Evolutionary conservation across 2,113 vertebrate genomes (phyloP).

Genomic region (Theristicus caerulescens): DNA sequence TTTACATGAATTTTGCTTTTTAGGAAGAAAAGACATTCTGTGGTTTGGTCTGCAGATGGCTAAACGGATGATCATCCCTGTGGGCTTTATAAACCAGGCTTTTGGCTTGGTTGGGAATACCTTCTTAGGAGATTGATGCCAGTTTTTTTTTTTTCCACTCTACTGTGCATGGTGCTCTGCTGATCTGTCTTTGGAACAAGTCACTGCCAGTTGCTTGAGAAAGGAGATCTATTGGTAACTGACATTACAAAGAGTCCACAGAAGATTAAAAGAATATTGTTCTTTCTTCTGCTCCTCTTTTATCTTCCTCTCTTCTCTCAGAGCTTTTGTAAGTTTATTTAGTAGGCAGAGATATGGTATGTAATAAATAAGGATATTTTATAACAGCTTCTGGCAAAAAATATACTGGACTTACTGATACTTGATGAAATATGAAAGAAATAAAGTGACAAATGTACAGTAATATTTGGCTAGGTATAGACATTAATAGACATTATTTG

Average conservation of each 20-base stretch:
- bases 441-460: not conserved
- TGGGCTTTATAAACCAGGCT: not conserved
- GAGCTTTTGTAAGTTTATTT: not conserved
- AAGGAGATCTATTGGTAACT: not conserved
- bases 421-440: not conserved
- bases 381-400: not conserved
- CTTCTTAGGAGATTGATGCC: not conserved
- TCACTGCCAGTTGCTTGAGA: not conserved
- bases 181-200: slow-evolving; percentile 5
- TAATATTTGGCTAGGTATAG: not conserved
- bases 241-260: not conserved
- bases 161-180: not conserved
- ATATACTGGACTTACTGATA: not conserved
- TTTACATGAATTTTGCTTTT: not conserved
- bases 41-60: slow-evolving; percentile 1
- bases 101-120: not conserved
- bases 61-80: not conserved
- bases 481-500: not conserved
- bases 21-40: not conserved
- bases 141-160: not conserved
- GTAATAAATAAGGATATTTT: not conserved
- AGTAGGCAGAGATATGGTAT: not conserved
- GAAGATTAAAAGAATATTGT: slow-evolving; percentile 8
- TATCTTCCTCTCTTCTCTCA: not conserved
- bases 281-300: not conserved